These are phyloP conservation scores for Neomonachus schauinslandi DNA, from an alignment of 2,113 vertebrate genomes.

Conservation along the genomic window DNA sequence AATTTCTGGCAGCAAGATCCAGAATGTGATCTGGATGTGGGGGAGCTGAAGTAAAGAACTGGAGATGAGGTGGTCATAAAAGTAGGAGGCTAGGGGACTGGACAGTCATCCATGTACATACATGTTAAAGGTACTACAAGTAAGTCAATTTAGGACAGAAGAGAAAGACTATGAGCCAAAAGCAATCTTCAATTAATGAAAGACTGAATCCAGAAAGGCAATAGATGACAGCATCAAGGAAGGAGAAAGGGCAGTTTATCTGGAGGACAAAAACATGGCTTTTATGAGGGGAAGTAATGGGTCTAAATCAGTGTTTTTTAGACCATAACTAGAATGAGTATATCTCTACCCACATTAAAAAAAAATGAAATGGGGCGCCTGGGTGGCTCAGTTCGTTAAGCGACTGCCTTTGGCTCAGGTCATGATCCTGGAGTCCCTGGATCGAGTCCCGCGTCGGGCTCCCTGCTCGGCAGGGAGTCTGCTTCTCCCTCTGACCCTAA, in stretches of 20 bases:
- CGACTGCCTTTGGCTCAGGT: too few species aligned
- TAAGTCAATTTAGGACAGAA: slow-evolving; percentile 20
- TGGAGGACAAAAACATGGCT: slow-evolving; percentile 41
- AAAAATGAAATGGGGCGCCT: neutral
- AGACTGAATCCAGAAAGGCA: slow-evolving; percentile 46
- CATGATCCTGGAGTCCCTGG: too few species aligned
- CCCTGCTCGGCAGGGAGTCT: too few species aligned
- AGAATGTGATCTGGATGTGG: neutral
- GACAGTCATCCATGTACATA: neutral
- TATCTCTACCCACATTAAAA: neutral
- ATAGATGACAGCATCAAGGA: neutral
- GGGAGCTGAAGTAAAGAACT: neutral
- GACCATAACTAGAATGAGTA: neutral
- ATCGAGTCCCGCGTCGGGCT: too few species aligned
- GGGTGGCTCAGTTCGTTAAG: too few species aligned
- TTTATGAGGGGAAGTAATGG: neutral
- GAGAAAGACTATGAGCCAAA: neutral
- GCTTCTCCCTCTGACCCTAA: too few species aligned
- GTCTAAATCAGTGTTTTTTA: neutral
- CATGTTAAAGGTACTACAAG: slow-evolving; percentile 1
- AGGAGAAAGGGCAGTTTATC: neutral
- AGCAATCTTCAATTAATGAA: slow-evolving; percentile 41
- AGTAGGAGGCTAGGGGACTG: neutral
- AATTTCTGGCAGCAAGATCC: slow-evolving; percentile 40
- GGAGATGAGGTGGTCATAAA: neutral